Conservation (phyloP, 1,140 invertebrate genomes). For the Drosophila seguyi region DNA sequence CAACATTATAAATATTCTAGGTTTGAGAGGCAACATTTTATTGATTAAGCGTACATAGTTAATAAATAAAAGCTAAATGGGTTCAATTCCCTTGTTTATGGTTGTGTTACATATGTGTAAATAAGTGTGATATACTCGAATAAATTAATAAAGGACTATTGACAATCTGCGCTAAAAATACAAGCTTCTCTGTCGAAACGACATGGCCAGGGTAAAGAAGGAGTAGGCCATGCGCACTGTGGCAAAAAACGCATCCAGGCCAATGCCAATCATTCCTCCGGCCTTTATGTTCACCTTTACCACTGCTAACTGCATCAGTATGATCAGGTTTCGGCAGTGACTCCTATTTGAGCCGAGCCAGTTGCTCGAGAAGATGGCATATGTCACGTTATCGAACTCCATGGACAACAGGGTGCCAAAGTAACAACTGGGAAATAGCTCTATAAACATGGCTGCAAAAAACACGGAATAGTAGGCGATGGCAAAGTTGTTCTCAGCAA, state of each 20-base stretch:
- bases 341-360: slow-evolving; percentile 15
- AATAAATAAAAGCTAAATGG: not conserved
- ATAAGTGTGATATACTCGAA: slow-evolving; percentile 1
- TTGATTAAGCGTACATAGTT: slow-evolving; percentile 2
- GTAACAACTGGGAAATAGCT: slow-evolving; percentile 46
- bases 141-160: not conserved
- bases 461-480: slow-evolving; percentile 29
- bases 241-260: slow-evolving; percentile 41
- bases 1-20: slow-evolving; percentile 13
- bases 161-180: not conserved
- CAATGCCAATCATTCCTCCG: slow-evolving; percentile 41
- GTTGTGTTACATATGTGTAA: slow-evolving; percentile 6
- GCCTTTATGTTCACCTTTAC: slow-evolving; percentile 38
- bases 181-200: slow-evolving; percentile 3
- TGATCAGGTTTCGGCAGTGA: slow-evolving; percentile 18
- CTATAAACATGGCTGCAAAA: slow-evolving; percentile 40
- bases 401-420: slow-evolving; percentile 39
- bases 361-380: slow-evolving; percentile 49
- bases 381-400: slow-evolving; percentile 32
- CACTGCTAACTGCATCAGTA: slow-evolving; percentile 37
- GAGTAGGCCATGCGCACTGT: slow-evolving; percentile 44
- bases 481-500: slow-evolving; percentile 37
- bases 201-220: slow-evolving; percentile 42
- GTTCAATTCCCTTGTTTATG: not conserved
- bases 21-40: slow-evolving; percentile 3